Base-by-base conservation (phyloP, 2,113 vertebrate species). In the Calyptommatus sinebrachiatus region DNA sequence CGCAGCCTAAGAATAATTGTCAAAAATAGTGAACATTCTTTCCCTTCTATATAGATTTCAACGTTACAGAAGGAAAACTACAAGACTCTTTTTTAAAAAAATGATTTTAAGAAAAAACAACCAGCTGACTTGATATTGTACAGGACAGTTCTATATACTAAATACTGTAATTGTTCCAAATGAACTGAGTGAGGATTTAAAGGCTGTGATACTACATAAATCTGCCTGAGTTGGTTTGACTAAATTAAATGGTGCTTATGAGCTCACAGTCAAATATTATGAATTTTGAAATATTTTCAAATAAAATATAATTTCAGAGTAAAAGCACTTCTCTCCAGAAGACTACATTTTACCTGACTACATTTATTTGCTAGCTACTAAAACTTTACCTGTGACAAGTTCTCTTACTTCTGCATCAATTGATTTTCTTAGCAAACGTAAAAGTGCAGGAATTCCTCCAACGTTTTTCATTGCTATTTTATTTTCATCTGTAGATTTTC, bases 401-500 rank as follows among this genome's bases (percentile, higher is more conserved):
- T 99, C 98, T 86, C 97, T 94, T 76, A 99, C 92, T 95, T 99
- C 98, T 0, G 96, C 96, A 86, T 99, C 98, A 1, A 95, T 91
- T 3, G 97, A 97, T 91, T 98, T 99, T 88, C 98, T 97, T 90
- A 99, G 91, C 82, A 99, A 89, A 53, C 97, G 94, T 31, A 98
- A 93, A 57, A 99, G 95, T 50, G 98, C 98, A 18, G 97, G 97
- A 61, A 99, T 94, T 0, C 98, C 98, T 18, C 97, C 97, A 2
- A 97, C 97, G 3, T 98, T 99, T 93, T 96, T 96, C 93, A 99
- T 97, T 1, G 97, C 96, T 24, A 97, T 92, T 92, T 99, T 99
- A 93, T 99, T 99, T 83, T 99, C 97, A 50, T 99, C 98, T 29
- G 97, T 97, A 21, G 95, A 96, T 89, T 98, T 98, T 4, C 98